Evolutionary conservation across 1,140 invertebrate genomes (phyloP).

Genomic region (Formica selysi): DNA sequence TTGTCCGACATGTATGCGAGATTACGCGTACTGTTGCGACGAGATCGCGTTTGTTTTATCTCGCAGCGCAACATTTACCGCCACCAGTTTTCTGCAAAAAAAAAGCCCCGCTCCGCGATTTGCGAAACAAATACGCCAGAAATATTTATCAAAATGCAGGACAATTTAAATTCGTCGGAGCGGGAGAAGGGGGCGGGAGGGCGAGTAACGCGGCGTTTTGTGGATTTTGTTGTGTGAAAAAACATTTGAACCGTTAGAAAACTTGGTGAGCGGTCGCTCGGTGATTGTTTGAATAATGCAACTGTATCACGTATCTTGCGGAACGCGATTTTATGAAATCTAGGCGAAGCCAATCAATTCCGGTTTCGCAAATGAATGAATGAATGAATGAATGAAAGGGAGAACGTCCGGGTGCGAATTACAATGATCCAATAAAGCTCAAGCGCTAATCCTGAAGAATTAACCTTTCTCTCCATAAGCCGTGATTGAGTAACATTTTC

Average conservation of each 20-base stretch:
- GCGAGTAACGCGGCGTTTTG: not conserved
- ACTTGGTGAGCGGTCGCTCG: constrained; percentile 24
- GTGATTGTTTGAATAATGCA: constrained; percentile 3
- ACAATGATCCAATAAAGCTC: constrained; percentile 36
- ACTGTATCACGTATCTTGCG: not conserved
- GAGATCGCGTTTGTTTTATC: constrained; percentile 7
- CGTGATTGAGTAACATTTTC: constrained; percentile 1
- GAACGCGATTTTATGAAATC: constrained; percentile 35
- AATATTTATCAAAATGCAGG: constrained; percentile 33
- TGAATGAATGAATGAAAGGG: not conserved
- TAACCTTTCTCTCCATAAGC: not conserved
- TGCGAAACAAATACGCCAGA: constrained; percentile 42
- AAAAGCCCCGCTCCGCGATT: constrained; percentile 30
- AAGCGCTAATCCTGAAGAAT: constrained; percentile 29
- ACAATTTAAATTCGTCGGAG: constrained; percentile 37
- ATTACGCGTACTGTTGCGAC: constrained; percentile 15
- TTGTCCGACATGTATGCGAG: constrained; percentile 26
- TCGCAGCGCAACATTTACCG: constrained; percentile 14
- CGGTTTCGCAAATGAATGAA: constrained; percentile 35
- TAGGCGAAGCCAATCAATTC: constrained; percentile 1
- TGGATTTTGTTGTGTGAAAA: not conserved
- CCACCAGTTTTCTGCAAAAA: constrained; percentile 23
- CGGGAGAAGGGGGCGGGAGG: too few species aligned
- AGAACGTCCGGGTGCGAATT: not conserved
- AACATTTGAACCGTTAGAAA: constrained; percentile 12